These are phyloP conservation scores for Drosophila crucigera DNA, from an alignment of 2,888 invertebrate species.

Conservation along the genomic window DNA sequence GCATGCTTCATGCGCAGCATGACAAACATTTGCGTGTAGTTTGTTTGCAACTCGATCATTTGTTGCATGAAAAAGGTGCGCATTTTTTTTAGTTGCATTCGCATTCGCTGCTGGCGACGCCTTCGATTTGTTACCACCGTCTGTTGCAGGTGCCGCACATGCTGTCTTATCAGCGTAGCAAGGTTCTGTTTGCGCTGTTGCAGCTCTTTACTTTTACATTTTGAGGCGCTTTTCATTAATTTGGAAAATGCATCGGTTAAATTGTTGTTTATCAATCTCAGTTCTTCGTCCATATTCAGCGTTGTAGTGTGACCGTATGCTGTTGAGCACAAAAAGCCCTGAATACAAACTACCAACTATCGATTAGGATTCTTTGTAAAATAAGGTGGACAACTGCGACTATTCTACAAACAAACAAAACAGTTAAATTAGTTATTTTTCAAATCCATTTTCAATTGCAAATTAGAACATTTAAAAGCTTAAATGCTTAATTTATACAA, in stretches of 20 bases:
- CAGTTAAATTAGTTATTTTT: not conserved
- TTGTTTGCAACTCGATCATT: constrained; percentile 78
- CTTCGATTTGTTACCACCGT: constrained; percentile 78
- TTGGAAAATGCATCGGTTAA: constrained; percentile 44
- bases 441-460: not conserved
- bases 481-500: not conserved
- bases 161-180: constrained; percentile 65
- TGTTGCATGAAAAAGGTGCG: constrained; percentile 79
- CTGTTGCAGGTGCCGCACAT: constrained; percentile 76
- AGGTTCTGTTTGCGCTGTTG: constrained; percentile 45
- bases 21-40: constrained; percentile 73
- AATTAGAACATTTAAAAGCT: not conserved
- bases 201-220: not conserved
- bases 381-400: not conserved
- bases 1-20: constrained; percentile 54
- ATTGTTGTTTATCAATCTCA: constrained; percentile 46
- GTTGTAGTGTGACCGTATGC: constrained; percentile 5
- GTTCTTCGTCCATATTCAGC: constrained; percentile 51
- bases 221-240: constrained; percentile 17
- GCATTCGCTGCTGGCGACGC: constrained; percentile 69
- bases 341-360: not conserved
- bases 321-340: not conserved
- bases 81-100: constrained; percentile 67
- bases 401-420: not conserved
- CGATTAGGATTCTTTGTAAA: not conserved